Conservation (phyloP, 1,140 invertebrate species). For the Temnothorax curvispinosus region DNA sequence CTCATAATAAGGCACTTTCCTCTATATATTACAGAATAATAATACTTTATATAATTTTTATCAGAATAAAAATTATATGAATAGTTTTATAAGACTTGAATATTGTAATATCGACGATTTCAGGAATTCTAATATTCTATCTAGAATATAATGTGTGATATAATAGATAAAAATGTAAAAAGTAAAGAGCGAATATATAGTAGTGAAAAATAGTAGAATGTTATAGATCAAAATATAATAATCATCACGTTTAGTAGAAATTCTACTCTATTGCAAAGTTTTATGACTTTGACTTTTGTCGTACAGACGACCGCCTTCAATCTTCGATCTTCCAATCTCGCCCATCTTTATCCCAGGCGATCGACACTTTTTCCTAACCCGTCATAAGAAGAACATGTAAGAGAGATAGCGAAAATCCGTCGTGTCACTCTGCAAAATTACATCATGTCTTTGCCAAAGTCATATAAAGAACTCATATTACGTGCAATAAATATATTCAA, state of each 20-base stretch:
- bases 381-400: constrained; percentile 11
- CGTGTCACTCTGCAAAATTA: constrained; percentile 14
- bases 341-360: constrained; percentile 38
- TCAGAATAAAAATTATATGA: neutral
- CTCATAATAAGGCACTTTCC: too few species aligned
- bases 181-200: neutral
- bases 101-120: neutral
- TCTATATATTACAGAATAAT: neutral
- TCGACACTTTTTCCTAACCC: constrained; percentile 24
- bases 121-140: neutral
- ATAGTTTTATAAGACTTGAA: neutral
- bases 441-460: constrained; percentile 1
- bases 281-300: constrained; percentile 29
- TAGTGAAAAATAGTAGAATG: neutral
- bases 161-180: neutral
- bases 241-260: neutral
- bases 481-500: constrained; percentile 22
- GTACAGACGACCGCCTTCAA: neutral
- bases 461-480: neutral
- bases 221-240: neutral
- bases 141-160: neutral
- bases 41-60: neutral
- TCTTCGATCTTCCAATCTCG: constrained; percentile 30
- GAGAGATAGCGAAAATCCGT: constrained; percentile 36
- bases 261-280: neutral